Conservation (phyloP, 2,113 vertebrate genomes). For the Phyllostomus hastatus region DNA sequence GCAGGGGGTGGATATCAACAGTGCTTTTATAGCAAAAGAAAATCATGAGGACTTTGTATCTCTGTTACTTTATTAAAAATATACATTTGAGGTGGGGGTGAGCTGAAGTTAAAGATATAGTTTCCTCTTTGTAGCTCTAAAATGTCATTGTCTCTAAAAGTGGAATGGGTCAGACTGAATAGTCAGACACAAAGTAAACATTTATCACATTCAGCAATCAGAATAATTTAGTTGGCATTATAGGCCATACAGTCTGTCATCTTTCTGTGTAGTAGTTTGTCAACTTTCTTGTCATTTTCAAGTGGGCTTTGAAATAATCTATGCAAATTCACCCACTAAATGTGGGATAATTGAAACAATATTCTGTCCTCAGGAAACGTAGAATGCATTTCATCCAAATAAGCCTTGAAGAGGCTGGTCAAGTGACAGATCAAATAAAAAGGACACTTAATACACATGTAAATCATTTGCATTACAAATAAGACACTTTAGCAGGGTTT, state of each 20-base stretch:
- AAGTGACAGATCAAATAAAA: conserved; percentile 66
- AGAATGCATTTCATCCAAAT: conserved; percentile 60
- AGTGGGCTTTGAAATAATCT: not conserved
- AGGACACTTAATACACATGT: conserved; percentile 78
- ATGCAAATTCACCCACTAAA: not conserved
- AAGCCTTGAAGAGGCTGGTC: conserved; percentile 39
- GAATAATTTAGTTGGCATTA: conserved; percentile 5
- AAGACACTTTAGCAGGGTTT: conserved; percentile 77
- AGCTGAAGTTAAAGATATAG: not conserved
- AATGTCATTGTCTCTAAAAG: not conserved
- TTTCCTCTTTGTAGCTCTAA: not conserved
- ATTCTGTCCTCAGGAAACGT: conserved; percentile 47
- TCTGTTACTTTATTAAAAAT: not conserved
- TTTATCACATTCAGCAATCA: not conserved
- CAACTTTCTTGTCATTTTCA: not conserved
- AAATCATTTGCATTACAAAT: conserved; percentile 84
- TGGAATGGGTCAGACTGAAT: not conserved
- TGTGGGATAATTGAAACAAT: conserved; percentile 37
- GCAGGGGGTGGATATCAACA: not conserved
- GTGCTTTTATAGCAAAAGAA: not conserved
- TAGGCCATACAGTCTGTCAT: not conserved
- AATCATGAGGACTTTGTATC: not conserved
- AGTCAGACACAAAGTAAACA: not conserved
- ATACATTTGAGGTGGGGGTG: fast-evolving
- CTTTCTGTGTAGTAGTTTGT: conserved; percentile 25